Base-by-base conservation (phyloP, 2,797 vertebrate genomes). In the Notolabrus celidotus region DNA sequence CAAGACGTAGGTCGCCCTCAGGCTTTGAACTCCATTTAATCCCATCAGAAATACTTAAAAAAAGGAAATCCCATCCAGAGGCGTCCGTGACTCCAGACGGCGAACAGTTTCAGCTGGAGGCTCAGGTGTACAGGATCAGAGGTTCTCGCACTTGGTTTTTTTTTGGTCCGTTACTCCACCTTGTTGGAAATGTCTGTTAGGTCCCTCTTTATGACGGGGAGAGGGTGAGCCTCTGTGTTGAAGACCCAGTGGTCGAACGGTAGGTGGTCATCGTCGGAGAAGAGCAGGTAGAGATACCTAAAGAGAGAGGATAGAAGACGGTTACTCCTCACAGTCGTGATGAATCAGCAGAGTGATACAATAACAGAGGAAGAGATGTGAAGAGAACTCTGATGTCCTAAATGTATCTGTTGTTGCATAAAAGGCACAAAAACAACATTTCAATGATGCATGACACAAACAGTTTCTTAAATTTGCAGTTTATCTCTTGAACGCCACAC, bases 191-290 rank as follows among this genome's bases (percentile, higher is more conserved):
- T 80, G 85, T 94, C 93, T 1, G 79, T 94, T 62, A 88, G 83
- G 11, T 93, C 93, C 63, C 88, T 94, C 82, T 42, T 94, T 79
- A 99, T 95, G 80, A 99, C 19, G 11, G 97, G 98, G 70, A 99
- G 93, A n/a, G 97, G 96, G 80, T 99, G 98, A 15, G 98, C 98
- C 90, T 99, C 98, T 0, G 97, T 98, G 91, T 99, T 99, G 85
- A 99, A 99, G 80, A 99, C 93, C 98, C 98, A 99, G 63, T 98
- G 95, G 39, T 99, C 96, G 5, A 99, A 95, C 3, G 97, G 94
- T 61, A 99, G 95, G 80, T 98, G 95, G 82, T 97, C 96, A 15
- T 99, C 97, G 0, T 99, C 97, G 0, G 98, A 99, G 94, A 99
- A 99, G 62, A 99, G 93, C 82, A 99, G 93, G 88, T 97, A 99